Evolutionary conservation across 2,113 vertebrate species (phyloP).

Genomic region (Toxostoma redivivum): DNA sequence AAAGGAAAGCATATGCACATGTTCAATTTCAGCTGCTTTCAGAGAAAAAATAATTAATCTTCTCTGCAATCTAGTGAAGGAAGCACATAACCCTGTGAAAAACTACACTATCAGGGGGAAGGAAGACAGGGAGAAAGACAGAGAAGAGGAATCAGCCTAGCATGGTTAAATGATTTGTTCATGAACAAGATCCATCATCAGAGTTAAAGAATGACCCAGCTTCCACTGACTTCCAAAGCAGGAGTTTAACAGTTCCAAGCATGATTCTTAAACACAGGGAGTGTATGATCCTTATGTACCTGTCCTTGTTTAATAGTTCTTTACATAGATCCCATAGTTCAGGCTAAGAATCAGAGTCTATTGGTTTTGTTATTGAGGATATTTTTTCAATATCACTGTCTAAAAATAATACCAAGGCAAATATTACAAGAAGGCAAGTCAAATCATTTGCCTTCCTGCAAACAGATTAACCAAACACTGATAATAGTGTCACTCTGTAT

Average conservation of each 20-base stretch:
- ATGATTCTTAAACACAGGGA: neutral
- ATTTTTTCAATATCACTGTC: neutral
- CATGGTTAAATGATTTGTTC: neutral
- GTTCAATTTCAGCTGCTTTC: neutral
- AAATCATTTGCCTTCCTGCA: neutral
- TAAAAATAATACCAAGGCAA: neutral
- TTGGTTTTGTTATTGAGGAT: neutral
- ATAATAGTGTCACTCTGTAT: neutral
- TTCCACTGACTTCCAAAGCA: neutral
- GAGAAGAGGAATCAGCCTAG: neutral
- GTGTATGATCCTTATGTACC: neutral
- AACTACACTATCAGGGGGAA: neutral
- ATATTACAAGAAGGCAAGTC: neutral
- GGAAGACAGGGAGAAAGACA: neutral
- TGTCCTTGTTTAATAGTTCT: neutral
- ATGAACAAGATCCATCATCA: neutral
- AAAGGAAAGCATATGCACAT: neutral
- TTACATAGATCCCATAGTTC: neutral
- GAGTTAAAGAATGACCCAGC: neutral
- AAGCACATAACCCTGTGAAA: neutral
- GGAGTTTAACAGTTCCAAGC: neutral
- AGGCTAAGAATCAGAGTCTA: neutral
- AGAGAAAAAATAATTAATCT: constrained; percentile 7
- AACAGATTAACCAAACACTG: neutral
- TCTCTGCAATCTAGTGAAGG: neutral